Evolutionary conservation across 2,797 vertebrate genomes (phyloP).

Genomic region (Cossypha caffra): DNA sequence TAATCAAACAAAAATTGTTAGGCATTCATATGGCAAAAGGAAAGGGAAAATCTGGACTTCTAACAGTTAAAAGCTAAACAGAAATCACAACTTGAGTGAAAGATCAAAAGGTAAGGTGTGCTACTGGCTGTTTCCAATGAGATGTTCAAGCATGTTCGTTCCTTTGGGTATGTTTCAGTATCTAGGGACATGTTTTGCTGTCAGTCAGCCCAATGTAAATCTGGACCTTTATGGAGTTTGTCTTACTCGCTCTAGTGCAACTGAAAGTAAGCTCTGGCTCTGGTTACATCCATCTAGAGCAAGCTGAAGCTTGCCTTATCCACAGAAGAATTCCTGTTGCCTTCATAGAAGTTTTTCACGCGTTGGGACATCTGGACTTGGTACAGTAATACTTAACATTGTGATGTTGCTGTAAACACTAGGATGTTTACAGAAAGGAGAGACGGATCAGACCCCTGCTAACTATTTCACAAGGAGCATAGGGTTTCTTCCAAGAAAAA

Average conservation of each 20-base stretch:
- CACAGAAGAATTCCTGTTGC: neutral
- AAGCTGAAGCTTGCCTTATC: constrained; percentile 26
- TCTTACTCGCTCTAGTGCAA: neutral
- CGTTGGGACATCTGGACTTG: constrained; percentile 27
- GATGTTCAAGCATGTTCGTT: neutral
- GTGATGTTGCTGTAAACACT: constrained; percentile 42
- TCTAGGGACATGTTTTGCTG: neutral
- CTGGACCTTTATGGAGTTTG: neutral
- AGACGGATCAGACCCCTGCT: neutral
- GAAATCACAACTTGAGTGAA: neutral
- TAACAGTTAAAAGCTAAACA: neutral
- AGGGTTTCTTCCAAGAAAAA: constrained; percentile 58
- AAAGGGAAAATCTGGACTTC: neutral
- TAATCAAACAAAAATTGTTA: neutral
- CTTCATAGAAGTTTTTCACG: neutral
- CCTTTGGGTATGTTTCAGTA: neutral
- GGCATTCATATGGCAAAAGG: neutral
- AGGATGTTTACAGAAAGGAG: constrained; percentile 34
- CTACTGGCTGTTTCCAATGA: neutral
- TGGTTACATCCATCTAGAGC: constrained; percentile 4
- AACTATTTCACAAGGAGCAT: neutral
- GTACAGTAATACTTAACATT: neutral
- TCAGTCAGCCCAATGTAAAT: constrained; percentile 16
- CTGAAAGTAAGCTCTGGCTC: neutral
- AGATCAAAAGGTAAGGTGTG: neutral